Base-by-base conservation (phyloP, 2,797 vertebrate genomes). In the Oreortyx pictus region DNA sequence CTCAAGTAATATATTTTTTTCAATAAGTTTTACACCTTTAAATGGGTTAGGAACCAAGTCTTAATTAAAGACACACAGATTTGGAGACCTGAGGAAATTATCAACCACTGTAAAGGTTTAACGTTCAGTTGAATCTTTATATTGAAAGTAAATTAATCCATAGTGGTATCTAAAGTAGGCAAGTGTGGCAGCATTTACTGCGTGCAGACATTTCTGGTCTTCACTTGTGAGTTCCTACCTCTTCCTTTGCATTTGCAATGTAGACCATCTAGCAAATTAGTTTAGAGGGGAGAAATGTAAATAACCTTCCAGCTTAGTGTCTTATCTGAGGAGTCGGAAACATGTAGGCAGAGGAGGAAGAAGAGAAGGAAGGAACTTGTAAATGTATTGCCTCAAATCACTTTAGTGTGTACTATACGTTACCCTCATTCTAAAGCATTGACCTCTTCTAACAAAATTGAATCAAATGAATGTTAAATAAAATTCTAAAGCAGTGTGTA, bases 381-480 rank as follows among this genome's bases (percentile, higher is more conserved):
- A 49, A 49, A 2, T 56, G 20, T 56, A 43, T 76, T 88, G 18
- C n/a, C n/a, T 90, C 47, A 66, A 50, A 62, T 75, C 11, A 41
- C 25, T 78, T 3, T 5, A 50, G n/a, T 61, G 14, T 65, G 20
- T 91, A 37, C 14, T 29, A 72, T 86, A 8, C 10, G 11, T 6
- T 66, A 39, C 35, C 14, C 31, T 90, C 61, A 50, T 62, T 78
- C 7, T 1, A 60, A 91, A 68, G 37, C 60, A 67, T 60, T 67
- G 44, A 70, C 22, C 35, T 84, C 60, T 86, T 11, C 44, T 86
- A 64, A 60, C 61, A 27, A 93, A 87, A 57, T 46, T 78, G 81
- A 82, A 80, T 78, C 60, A 71, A 92, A 77, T 75, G 82, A 89
- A 83, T 72, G 29, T 39, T 62, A 20, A 90, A 82, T 84, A 23